These are phyloP conservation scores for Camelus dromedarius DNA, from an alignment of 2,113 vertebrate genomes.

Conservation along the genomic window DNA sequence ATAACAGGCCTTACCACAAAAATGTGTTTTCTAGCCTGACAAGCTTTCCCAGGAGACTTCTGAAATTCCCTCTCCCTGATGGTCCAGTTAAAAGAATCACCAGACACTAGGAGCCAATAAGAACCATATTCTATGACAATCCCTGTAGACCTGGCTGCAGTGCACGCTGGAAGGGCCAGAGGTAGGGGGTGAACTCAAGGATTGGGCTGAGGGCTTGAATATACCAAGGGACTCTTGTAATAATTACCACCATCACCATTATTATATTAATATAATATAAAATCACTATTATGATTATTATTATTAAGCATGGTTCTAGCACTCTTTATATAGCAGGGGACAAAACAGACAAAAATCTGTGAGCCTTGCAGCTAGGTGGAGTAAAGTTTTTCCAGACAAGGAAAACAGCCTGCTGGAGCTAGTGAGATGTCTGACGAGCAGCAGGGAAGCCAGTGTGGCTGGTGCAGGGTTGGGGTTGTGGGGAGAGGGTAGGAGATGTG, in stretches of 20 bases:
- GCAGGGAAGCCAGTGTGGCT: background rate
- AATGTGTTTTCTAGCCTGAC: background rate
- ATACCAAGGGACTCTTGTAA: background rate
- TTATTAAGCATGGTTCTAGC: background rate
- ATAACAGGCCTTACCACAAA: background rate
- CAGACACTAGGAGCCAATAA: background rate
- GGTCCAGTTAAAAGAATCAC: background rate
- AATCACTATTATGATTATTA: background rate
- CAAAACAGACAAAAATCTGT: background rate
- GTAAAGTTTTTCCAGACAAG: background rate
- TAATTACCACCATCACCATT: background rate
- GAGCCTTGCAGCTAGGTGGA: background rate
- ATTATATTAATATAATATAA: background rate
- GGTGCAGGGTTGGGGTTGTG: background rate
- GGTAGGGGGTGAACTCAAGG: background rate
- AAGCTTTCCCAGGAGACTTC: background rate
- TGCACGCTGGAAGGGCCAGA: background rate
- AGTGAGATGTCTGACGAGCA: background rate
- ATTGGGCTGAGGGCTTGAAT: background rate
- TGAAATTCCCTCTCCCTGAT: background rate
- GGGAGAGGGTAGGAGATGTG: background rate
- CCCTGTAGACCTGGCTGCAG: background rate
- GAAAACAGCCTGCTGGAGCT: background rate
- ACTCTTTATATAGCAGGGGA: background rate
- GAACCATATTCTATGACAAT: background rate